Percentiles rank a stretch among this genome's conserved stretches.
phyloP scores from a whole-genome alignment of 1,140 invertebrate genomes.

The Charaxes varanes region DNA sequence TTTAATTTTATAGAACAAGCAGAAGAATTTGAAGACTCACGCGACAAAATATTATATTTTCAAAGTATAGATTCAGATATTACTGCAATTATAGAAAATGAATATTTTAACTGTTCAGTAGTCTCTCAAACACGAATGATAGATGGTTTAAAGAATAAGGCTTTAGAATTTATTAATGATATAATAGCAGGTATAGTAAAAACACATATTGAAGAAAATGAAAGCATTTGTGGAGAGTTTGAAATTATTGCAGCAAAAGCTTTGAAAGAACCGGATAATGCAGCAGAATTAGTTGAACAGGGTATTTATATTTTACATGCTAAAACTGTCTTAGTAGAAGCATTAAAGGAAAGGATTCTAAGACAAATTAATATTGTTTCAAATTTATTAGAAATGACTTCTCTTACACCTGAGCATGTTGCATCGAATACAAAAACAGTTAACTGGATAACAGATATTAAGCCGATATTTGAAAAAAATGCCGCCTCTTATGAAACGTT shows the following conservation, averaged over 20 bases:
- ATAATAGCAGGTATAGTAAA: slow-evolving; percentile 58
- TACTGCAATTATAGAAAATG: slow-evolving; percentile 75
- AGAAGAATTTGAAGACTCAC: slow-evolving; percentile 73
- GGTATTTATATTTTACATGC: slow-evolving; percentile 79
- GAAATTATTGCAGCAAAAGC: slow-evolving; percentile 76
- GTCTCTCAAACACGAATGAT: slow-evolving; percentile 59
- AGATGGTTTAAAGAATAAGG: slow-evolving; percentile 53
- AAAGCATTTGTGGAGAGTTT: slow-evolving; percentile 78
- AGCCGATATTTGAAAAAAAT: slow-evolving; percentile 82
- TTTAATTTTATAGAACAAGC: slow-evolving; percentile 44
- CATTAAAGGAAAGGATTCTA: slow-evolving; percentile 77
- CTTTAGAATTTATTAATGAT: slow-evolving; percentile 55
- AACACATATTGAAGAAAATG: slow-evolving; percentile 68
- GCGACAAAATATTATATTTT: slow-evolving; percentile 76
- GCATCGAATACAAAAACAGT: slow-evolving; percentile 80
- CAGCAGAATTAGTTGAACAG: slow-evolving; percentile 82
- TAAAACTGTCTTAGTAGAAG: slow-evolving; percentile 76
- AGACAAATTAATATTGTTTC: slow-evolving; percentile 77
- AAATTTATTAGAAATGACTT: slow-evolving; percentile 80
- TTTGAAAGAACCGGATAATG: slow-evolving; percentile 78
- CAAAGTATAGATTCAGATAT: slow-evolving; percentile 76
- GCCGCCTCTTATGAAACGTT: slow-evolving; percentile 83
- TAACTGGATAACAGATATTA: slow-evolving; percentile 82
- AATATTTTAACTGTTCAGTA: slow-evolving; percentile 76
- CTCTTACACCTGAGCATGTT: slow-evolving; percentile 79